A percentile compares a stretch with the other conserved stretches of the same genome.
Evolutionary conservation across 2,888 invertebrate species (phyloP).

Genomic region (Polymixis flavicincta): DNA sequence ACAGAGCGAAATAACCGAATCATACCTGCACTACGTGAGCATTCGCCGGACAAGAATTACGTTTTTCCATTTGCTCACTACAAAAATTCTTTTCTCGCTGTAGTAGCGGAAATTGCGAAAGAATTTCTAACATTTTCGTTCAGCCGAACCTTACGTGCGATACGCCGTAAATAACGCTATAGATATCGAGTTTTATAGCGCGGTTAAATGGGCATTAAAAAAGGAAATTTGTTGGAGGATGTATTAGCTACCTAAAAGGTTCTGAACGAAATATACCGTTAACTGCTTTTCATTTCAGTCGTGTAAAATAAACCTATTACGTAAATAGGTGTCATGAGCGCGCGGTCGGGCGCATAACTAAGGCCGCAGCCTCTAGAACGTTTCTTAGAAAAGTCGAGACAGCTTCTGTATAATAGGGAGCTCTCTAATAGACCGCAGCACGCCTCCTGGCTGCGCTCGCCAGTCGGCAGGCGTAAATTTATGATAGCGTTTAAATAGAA

Average conservation of each 20-base stretch:
- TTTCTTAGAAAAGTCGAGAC: conserved; percentile 40
- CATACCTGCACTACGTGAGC: conserved; percentile 64
- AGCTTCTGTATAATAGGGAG: conserved; percentile 42
- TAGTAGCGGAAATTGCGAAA: conserved; percentile 67
- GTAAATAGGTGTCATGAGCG: conserved; percentile 52
- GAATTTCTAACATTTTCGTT: conserved; percentile 67
- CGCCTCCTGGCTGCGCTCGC: conserved; percentile 51
- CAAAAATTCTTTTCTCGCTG: conserved; percentile 60
- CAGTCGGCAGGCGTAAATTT: conserved; percentile 51
- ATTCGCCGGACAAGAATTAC: conserved; percentile 60
- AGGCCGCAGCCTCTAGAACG: conserved; percentile 12
- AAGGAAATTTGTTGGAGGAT: conserved; percentile 55
- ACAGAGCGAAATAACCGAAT: conserved; percentile 66
- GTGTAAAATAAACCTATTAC: conserved; percentile 58
- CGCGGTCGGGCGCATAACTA: conserved; percentile 53
- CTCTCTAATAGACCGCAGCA: conserved; percentile 57
- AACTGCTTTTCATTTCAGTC: conserved; percentile 30
- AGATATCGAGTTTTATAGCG: conserved; percentile 69
- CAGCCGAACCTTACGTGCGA: conserved; percentile 56
- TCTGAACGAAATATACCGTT: conserved; percentile 32
- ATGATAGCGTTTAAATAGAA: conserved; percentile 64
- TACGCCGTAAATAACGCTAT: conserved; percentile 66
- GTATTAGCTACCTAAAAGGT: conserved; percentile 41
- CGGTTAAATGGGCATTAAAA: conserved; percentile 63
- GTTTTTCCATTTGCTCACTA: conserved; percentile 67